Evolutionary conservation across 2,797 vertebrate genomes (phyloP).

Genomic region (Echiichthys vipera): DNA sequence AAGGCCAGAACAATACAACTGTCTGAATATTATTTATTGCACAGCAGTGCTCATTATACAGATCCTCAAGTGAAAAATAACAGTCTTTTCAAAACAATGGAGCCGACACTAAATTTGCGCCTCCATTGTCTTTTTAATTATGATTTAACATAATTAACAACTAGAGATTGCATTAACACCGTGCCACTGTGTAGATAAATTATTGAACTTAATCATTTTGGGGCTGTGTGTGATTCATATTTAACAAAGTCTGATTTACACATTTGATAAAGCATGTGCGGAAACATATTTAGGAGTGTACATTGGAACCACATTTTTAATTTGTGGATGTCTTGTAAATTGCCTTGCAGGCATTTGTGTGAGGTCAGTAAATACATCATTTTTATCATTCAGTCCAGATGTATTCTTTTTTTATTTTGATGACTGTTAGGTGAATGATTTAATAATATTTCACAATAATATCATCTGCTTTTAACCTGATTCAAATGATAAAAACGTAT

Average conservation of each 20-base stretch:
- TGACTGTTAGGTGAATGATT: background rate
- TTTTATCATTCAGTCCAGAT: background rate
- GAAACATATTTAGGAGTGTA: slow-evolving; percentile 16
- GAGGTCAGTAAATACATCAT: background rate
- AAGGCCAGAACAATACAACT: slow-evolving; percentile 64
- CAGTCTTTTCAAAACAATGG: slow-evolving; percentile 57
- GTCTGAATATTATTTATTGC: slow-evolving; percentile 72
- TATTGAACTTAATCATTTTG: slow-evolving; percentile 45
- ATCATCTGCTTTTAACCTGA: slow-evolving; percentile 10
- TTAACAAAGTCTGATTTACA: slow-evolving; percentile 49
- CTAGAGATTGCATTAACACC: slow-evolving; percentile 49
- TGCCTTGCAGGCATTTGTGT: background rate
- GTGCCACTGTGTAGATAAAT: slow-evolving; percentile 40
- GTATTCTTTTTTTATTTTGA: background rate
- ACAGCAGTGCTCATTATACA: slow-evolving; percentile 61
- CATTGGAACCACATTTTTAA: slow-evolving; percentile 4
- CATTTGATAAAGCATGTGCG: slow-evolving; percentile 23
- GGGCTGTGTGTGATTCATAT: slow-evolving; percentile 31
- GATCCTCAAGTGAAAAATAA: slow-evolving; percentile 66
- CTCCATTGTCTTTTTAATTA: slow-evolving; percentile 61
- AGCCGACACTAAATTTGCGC: slow-evolving; percentile 47
- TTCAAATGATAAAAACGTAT: background rate
- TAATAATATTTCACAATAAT: slow-evolving; percentile 14
- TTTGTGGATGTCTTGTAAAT: slow-evolving; percentile 10
- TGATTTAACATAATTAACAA: slow-evolving; percentile 71